Percentiles rank a stretch among this genome's conserved stretches.
These are phyloP conservation scores for Hyperoplus immaculatus DNA, from an alignment of 2,797 vertebrate species.

Conservation along the genomic window DNA sequence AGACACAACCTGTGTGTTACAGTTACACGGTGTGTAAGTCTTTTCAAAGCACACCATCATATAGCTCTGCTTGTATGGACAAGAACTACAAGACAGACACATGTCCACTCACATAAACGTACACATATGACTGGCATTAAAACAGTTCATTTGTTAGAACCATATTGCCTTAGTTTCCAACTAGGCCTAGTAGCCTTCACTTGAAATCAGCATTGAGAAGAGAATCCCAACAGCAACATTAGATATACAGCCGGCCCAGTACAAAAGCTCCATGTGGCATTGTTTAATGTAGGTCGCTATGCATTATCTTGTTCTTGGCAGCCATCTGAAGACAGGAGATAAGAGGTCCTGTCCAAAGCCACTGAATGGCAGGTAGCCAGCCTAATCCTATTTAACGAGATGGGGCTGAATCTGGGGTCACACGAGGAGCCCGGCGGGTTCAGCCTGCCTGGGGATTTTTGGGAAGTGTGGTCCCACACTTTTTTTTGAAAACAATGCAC, in stretches of 20 bases:
- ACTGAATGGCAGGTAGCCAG: slow-evolving; percentile 80
- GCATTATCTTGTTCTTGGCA: slow-evolving; percentile 77
- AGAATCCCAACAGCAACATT: slow-evolving; percentile 37
- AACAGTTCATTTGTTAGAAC: slow-evolving; percentile 60
- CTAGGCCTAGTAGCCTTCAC: slow-evolving; percentile 60
- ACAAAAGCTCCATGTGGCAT: slow-evolving; percentile 55
- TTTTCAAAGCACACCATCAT: neutral
- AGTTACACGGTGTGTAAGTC: neutral
- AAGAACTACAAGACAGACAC: neutral
- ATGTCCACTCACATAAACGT: neutral
- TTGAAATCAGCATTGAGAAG: slow-evolving; percentile 46
- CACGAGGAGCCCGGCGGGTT: slow-evolving; percentile 63
- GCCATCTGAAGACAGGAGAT: slow-evolving; percentile 77
- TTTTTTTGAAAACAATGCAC: slow-evolving; percentile 11
- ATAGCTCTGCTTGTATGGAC: neutral
- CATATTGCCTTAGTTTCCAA: slow-evolving; percentile 57
- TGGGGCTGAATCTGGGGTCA: slow-evolving; percentile 73
- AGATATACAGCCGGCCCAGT: slow-evolving; percentile 11
- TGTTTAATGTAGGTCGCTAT: slow-evolving; percentile 78
- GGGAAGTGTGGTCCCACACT: slow-evolving; percentile 23
- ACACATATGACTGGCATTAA: slow-evolving; percentile 26
- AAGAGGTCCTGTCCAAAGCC: slow-evolving; percentile 77
- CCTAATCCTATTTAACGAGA: slow-evolving; percentile 83
- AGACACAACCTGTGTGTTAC: slow-evolving; percentile 7
- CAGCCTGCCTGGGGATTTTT: slow-evolving; percentile 50